phyloP scores from a whole-genome alignment of 1,140 invertebrate genomes.

The Nephila pilipes region DNA sequence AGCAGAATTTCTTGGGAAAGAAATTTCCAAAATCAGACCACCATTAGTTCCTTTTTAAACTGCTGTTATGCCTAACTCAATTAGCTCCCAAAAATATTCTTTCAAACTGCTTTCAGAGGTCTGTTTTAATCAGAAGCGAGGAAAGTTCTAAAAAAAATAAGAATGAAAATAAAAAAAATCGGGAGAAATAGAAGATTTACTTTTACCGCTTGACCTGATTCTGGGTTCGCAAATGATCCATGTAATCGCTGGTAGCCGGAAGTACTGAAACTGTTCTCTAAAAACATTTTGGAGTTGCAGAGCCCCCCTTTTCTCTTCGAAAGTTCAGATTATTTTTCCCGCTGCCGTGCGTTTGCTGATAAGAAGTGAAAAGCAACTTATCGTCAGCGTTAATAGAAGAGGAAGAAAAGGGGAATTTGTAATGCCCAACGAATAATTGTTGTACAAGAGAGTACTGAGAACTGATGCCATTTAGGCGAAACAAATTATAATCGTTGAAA shows the following conservation, averaged over 20 bases:
- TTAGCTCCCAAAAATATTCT: slow-evolving; percentile 25
- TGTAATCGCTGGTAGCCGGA: slow-evolving; percentile 61
- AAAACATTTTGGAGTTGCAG: slow-evolving; percentile 20
- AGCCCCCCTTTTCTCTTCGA: not conserved
- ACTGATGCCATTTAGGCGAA: not conserved
- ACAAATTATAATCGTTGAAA: not conserved
- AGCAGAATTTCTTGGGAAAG: not conserved
- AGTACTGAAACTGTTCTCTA: slow-evolving; percentile 17
- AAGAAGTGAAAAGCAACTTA: slow-evolving; percentile 33
- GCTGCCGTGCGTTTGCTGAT: slow-evolving; percentile 45
- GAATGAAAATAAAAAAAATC: slow-evolving; percentile 29
- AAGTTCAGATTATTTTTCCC: slow-evolving; percentile 60
- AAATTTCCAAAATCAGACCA: not conserved
- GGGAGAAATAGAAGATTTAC: slow-evolving; percentile 1
- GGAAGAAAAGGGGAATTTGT: not conserved
- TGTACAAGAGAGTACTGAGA: slow-evolving; percentile 17
- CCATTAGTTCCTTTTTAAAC: not conserved
- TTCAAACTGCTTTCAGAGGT: slow-evolving; percentile 44
- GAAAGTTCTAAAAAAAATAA: not conserved
- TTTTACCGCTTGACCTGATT: slow-evolving; percentile 53
- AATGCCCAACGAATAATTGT: not conserved
- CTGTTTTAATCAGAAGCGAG: slow-evolving; percentile 44
- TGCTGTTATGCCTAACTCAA: not conserved
- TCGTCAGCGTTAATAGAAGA: slow-evolving; percentile 21
- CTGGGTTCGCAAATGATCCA: slow-evolving; percentile 47